Evolutionary conservation across 2,888 invertebrate genomes (phyloP), one percentile per base, ranked within the genome.

Genomic region (Dorcus parallelipipedus): DNA sequence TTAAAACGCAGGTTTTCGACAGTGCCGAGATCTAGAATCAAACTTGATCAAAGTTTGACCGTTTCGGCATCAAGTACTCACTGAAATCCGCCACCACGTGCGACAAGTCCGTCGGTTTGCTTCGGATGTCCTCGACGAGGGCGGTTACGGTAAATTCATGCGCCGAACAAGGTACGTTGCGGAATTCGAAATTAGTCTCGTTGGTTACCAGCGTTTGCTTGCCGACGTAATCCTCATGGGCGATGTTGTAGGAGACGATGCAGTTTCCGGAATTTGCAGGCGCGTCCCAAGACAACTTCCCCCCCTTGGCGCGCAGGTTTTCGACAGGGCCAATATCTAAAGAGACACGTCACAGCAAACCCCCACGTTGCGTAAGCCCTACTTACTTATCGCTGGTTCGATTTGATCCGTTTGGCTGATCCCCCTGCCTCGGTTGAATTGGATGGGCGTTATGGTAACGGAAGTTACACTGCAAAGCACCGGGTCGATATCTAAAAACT

Each of bases 381-480:
- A 52, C 52, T 57, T 41, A 57, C 57, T 23, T 41, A 48, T 9
- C 3, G 47, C 26, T 3, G 57, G 52, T 41, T 10, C 52, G 40
- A 50, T 33, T 26, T 9, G 26, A n/a, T 45, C 10, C 3, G 52
- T 41, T 3, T 48, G 52, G 3, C 40, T 8, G 3, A 49, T 52
- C 6, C 57, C 57, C 39, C 17, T 52, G 17, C 52, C 39, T 33
- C 38, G 52, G 9, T 52, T 57, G 40, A 57, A 57, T 5, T 52
- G 52, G 7, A 57, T 57, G 1, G 57, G 57, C 9, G 48, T 41
- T 8, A 57, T 52, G 3, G 57, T 50, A 5, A 57, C 52, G 9
- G n/a, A 49, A 20, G 52, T 52, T 48, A 50, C 48, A 7, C 52
- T 57, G 26, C 57, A 57, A 5, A 52, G 49, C 9, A 57, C 48